phyloP scores from a whole-genome alignment of 2,888 invertebrate species.

The Oscheius myriophilus region DNA sequence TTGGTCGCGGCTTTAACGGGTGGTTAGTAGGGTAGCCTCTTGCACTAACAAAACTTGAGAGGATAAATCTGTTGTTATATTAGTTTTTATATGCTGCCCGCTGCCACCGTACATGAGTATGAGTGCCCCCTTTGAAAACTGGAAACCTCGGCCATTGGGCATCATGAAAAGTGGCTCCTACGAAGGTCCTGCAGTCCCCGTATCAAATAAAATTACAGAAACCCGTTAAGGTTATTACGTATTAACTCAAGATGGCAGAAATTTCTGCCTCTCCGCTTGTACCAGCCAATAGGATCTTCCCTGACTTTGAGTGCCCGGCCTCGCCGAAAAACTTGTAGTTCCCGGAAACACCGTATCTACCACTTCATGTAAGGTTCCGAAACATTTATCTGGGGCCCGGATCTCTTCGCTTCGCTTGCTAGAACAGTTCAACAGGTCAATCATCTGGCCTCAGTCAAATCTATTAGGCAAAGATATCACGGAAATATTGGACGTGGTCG shows the following conservation, averaged over 20 bases:
- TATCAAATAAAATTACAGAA: too few species aligned
- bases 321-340: constrained; percentile 41
- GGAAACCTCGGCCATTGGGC: too few species aligned
- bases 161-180: too few species aligned
- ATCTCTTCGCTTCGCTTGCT: constrained; percentile 88
- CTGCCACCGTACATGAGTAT: too few species aligned
- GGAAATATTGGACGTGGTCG: constrained; percentile 89
- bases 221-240: too few species aligned
- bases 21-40: too few species aligned
- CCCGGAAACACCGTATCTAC: constrained; percentile 48
- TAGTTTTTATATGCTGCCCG: too few species aligned
- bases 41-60: too few species aligned
- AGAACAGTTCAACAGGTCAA: constrained; percentile 93
- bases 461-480: constrained; percentile 82
- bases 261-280: constrained; percentile 25
- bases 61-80: too few species aligned
- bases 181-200: too few species aligned
- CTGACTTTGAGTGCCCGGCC: constrained; percentile 21
- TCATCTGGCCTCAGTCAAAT: constrained; percentile 88
- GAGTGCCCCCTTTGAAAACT: too few species aligned
- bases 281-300: constrained; percentile 21
- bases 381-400: constrained; percentile 82
- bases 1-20: too few species aligned
- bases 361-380: constrained; percentile 83
- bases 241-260: constrained; percentile 8